A percentile compares a stretch with the other conserved stretches of the same genome.
Evolutionary conservation across 2,113 vertebrate species (phyloP).

Genomic region (Brachionichthys hirsutus): DNA sequence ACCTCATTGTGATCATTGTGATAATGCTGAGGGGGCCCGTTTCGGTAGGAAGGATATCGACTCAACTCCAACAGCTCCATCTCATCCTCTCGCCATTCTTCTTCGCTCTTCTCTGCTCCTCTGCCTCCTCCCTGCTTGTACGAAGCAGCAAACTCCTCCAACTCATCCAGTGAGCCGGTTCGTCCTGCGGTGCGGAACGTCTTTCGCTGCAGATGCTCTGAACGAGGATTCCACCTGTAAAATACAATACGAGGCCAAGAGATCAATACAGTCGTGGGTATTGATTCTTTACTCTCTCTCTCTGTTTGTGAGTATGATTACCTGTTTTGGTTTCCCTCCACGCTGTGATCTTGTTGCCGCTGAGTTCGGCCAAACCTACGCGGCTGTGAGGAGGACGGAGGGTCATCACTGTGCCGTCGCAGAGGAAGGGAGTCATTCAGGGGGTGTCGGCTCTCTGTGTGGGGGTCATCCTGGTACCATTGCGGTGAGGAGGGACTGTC

Average conservation of each 20-base stretch:
- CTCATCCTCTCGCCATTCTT: constrained; percentile 56
- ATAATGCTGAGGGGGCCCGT: constrained; percentile 57
- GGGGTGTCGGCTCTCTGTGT: constrained; percentile 23
- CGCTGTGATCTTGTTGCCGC: constrained; percentile 60
- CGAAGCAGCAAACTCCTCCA: constrained; percentile 88
- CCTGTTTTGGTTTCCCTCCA: constrained; percentile 62
- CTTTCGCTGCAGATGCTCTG: constrained; percentile 91
- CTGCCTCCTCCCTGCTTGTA: constrained; percentile 78
- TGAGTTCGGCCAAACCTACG: constrained; percentile 65
- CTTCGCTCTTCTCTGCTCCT: constrained; percentile 61
- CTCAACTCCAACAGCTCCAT: constrained; percentile 59
- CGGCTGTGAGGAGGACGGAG: constrained; percentile 69
- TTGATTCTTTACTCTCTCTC: no score
- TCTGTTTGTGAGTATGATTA: constrained; percentile 4
- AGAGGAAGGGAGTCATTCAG: constrained; percentile 37
- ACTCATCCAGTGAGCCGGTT: constrained; percentile 89
- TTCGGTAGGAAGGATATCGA: constrained; percentile 68
- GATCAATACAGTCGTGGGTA: not conserved
- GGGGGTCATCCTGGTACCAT: constrained; percentile 29
- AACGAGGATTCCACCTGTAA: constrained; percentile 89
- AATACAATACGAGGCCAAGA: not conserved
- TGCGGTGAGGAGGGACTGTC: constrained; percentile 63
- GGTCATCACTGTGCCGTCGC: constrained; percentile 63
- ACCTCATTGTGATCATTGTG: constrained; percentile 70
- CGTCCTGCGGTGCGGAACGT: constrained; percentile 81